phyloP scores from a whole-genome alignment of 2,888 invertebrate genomes.

The Apantesis nais region DNA sequence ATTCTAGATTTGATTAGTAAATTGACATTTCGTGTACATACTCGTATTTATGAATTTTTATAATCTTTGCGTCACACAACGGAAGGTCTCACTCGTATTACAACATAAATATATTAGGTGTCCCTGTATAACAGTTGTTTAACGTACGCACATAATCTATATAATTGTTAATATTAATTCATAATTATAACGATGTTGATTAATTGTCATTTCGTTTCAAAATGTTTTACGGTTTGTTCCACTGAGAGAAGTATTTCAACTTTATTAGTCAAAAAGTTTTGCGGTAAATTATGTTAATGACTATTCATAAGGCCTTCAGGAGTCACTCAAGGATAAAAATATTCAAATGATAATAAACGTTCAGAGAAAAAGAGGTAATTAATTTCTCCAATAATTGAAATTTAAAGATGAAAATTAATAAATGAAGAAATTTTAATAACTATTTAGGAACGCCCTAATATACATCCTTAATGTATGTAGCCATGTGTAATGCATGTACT shows the following conservation, averaged over 20 bases:
- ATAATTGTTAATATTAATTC: slow-evolving; percentile 83
- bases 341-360: background rate
- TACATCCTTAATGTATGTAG: background rate
- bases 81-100: slow-evolving; percentile 65
- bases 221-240: slow-evolving; percentile 52
- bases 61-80: slow-evolving; percentile 54
- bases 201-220: slow-evolving; percentile 60
- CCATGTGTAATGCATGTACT: no score
- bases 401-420: background rate
- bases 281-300: background rate
- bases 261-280: slow-evolving; percentile 9
- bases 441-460: background rate
- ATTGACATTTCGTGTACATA: background rate
- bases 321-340: background rate
- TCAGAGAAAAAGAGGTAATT: background rate
- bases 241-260: slow-evolving; percentile 27
- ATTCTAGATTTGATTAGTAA: background rate
- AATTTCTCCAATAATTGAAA: background rate
- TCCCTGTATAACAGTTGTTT: slow-evolving; percentile 85
- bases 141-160: slow-evolving; percentile 81
- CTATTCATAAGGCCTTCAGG: background rate
- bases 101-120: slow-evolving; percentile 76
- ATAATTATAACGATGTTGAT: slow-evolving; percentile 82
- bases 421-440: background rate
- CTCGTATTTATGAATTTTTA: background rate